phyloP scores from a whole-genome alignment of 2,888 invertebrate genomes.

The Coelopa pilipes region DNA sequence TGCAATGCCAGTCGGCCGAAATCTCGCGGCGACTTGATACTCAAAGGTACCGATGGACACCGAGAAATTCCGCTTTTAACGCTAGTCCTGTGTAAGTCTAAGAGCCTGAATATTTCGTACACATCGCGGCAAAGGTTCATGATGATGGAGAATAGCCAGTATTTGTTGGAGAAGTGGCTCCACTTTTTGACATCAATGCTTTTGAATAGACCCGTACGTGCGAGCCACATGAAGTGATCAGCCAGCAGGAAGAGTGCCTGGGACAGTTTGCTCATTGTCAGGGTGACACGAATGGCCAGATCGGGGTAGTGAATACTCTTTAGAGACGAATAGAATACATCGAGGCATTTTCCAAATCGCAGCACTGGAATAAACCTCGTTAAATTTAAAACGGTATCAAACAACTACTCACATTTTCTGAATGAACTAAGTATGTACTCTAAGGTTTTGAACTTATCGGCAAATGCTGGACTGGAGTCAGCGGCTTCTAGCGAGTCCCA shows the following conservation, averaged over 20 bases:
- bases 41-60: constrained; percentile 49
- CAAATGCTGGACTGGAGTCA: constrained; percentile 72
- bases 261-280: constrained; percentile 83
- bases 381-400: neutral
- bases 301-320: constrained; percentile 80
- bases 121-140: constrained; percentile 84
- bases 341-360: constrained; percentile 85
- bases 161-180: constrained; percentile 79
- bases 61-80: constrained; percentile 62
- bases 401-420: constrained; percentile 78
- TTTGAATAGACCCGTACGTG: constrained; percentile 75
- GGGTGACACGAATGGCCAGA: constrained; percentile 74
- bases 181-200: constrained; percentile 80
- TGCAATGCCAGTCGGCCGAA: constrained; percentile 52
- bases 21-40: constrained; percentile 53
- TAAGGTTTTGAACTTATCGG: constrained; percentile 81
- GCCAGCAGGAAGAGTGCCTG: constrained; percentile 83
- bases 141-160: constrained; percentile 85
- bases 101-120: constrained; percentile 80
- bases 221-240: constrained; percentile 89
- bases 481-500: constrained; percentile 79
- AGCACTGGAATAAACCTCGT: constrained; percentile 73
- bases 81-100: constrained; percentile 70
- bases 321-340: constrained; percentile 80
- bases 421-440: constrained; percentile 87